Conservation (phyloP, 2,113 vertebrate species). For the Craseonycteris thonglongyai region DNA sequence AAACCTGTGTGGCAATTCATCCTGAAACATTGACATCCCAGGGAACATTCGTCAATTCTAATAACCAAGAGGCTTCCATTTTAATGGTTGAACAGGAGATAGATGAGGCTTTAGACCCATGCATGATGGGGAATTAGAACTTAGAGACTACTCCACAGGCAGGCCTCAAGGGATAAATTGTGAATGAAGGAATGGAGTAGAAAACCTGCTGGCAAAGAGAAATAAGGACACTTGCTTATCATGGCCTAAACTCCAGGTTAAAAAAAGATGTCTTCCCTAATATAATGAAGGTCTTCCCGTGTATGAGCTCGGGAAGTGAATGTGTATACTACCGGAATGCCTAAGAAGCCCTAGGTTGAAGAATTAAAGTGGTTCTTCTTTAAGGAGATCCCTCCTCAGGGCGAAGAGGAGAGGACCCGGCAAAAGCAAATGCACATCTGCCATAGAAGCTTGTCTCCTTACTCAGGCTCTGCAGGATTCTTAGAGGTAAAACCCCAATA, state of each 20-base stretch:
- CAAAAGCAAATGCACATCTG: background rate
- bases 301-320: background rate
- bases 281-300: background rate
- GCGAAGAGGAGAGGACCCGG: background rate
- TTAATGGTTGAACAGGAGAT: background rate
- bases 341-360: background rate
- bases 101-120: background rate
- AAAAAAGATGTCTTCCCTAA: background rate
- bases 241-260: background rate
- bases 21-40: background rate
- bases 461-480: background rate
- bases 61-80: background rate
- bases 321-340: background rate
- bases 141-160: background rate
- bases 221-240: background rate
- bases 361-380: background rate
- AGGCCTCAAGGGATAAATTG: background rate
- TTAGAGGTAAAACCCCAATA: background rate
- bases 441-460: background rate
- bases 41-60: background rate
- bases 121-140: background rate
- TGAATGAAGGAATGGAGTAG: background rate
- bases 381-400: too few relatives aligned
- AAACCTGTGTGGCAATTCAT: background rate
- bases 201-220: background rate